Percentiles rank a stretch among this genome's conserved stretches.
These are phyloP conservation scores for Tenrec ecaudatus DNA, from an alignment of 2,113 vertebrate genomes.

Conservation along the genomic window DNA sequence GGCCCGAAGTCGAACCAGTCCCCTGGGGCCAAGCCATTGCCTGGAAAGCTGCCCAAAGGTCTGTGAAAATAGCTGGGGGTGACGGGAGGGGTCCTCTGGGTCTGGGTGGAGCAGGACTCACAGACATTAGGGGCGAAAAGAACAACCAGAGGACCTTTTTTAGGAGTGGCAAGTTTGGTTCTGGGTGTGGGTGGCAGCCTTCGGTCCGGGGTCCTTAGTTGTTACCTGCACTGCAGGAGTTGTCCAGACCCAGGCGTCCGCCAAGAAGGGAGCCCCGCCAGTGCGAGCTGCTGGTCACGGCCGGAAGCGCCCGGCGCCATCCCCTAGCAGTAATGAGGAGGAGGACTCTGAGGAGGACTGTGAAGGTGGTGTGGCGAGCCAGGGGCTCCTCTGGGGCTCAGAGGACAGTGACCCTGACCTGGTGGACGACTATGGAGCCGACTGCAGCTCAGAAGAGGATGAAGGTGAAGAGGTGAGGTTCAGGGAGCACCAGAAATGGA, in stretches of 20 bases:
- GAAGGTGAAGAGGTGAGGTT: slow-evolving; percentile 79
- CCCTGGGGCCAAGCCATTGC: slow-evolving; percentile 26
- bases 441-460: slow-evolving; percentile 77
- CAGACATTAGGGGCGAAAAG: background rate
- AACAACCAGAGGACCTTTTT: background rate
- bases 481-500: background rate
- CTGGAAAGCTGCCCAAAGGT: slow-evolving; percentile 70
- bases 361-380: slow-evolving; percentile 74
- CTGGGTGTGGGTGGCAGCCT: background rate
- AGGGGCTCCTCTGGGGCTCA: slow-evolving; percentile 71
- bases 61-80: slow-evolving; percentile 26
- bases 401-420: slow-evolving; percentile 91
- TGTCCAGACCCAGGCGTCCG: slow-evolving; percentile 85
- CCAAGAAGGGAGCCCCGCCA: slow-evolving; percentile 82
- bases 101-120: background rate
- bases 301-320: slow-evolving; percentile 85
- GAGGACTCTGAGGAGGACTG: slow-evolving; percentile 88
- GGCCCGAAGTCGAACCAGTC: slow-evolving; percentile 3
- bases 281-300: slow-evolving; percentile 18
- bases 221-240: slow-evolving; percentile 64
- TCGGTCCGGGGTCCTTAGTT: background rate
- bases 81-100: background rate
- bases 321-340: slow-evolving; percentile 84
- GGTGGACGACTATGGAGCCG: slow-evolving; percentile 93
- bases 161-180: background rate